Evolutionary conservation across 2,888 invertebrate genomes (phyloP), one percentile per base, ranked within the genome.

Genomic region (Stenotaenia linearis): DNA sequence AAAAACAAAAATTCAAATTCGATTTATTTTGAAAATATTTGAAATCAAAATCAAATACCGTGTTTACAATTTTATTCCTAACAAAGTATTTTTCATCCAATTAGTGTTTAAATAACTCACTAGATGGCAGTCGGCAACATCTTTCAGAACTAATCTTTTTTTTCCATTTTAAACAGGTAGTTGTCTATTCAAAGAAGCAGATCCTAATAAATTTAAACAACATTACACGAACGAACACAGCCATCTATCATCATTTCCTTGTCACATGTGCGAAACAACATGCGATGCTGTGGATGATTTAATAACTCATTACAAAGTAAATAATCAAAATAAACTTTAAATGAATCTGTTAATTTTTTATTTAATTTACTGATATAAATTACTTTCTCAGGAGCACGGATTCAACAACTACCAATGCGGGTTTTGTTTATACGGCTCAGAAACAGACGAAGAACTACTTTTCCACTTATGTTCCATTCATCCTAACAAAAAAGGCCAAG

Each of bases 341-440:
- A 28, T 75, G 12, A 9, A 6, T 75, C 5, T 30, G 5, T 28
- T 28, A 32, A 28, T 25, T 75, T n/a, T 21, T 75, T 5, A 75
- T 21, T 77, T 32, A 10, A 3, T 75, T 75, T 7, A 6, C 28
- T 32, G 35, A 75, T 75, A 15, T 23, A 2, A 6, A 21, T 77
- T 40, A 9, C 6, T 21, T 79, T 79, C n/a, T 25, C 25, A 79
- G 79, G 21, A 32, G 32, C 81, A 81, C 30, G 74, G 76, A n/a
- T 75, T 77, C 35, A 85, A 85, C 78, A 85, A 85, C 25, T 89
- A 86, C 80, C 88, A 89, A 81, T 90, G 90, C 81, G 84, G 88
- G 2, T 89, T 88, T 82, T 90, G 90, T 82, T 75, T 84, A 0
- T 85, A 84, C 82, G 89, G 88, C 1, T 84, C 86, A 0, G 84